phyloP scores from a whole-genome alignment of 2,888 invertebrate genomes.

The Fabriciana adippe region DNA sequence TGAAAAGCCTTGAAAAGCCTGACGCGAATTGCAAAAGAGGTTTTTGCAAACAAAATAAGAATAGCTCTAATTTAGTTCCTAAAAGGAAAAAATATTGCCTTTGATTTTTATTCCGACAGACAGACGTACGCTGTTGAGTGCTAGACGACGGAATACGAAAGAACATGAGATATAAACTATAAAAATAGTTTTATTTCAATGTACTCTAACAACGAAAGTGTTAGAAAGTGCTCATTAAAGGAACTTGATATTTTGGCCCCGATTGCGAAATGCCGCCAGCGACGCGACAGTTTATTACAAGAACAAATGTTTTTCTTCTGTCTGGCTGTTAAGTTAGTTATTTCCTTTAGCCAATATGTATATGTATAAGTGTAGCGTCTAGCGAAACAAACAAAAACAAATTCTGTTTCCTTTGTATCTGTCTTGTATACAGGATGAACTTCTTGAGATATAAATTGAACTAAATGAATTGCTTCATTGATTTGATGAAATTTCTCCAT shows the following conservation, averaged over 20 bases:
- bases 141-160: conserved; percentile 1
- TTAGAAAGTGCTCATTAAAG: conserved; percentile 31
- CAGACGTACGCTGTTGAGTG: conserved; percentile 1
- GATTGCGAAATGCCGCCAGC: conserved; percentile 15
- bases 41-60: conserved; percentile 6
- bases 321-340: conserved; percentile 38
- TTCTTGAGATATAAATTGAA: not conserved
- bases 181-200: conserved; percentile 19
- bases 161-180: not conserved
- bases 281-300: conserved; percentile 40
- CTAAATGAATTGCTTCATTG: not conserved
- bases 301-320: conserved; percentile 38
- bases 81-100: conserved; percentile 11
- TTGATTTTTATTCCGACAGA: conserved; percentile 15
- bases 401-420: conserved; percentile 18
- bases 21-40: conserved; percentile 3
- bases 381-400: conserved; percentile 25
- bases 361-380: conserved; percentile 19
- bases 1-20: not conserved
- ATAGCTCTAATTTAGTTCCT: conserved; percentile 9
- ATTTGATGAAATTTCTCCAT: no score
- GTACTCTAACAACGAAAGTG: conserved; percentile 2
- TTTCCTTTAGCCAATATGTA: conserved; percentile 25
- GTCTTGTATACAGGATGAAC: not conserved
- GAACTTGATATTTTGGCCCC: conserved; percentile 28